phyloP scores from a whole-genome alignment of 2,888 invertebrate species.

The Colletes collaris region DNA sequence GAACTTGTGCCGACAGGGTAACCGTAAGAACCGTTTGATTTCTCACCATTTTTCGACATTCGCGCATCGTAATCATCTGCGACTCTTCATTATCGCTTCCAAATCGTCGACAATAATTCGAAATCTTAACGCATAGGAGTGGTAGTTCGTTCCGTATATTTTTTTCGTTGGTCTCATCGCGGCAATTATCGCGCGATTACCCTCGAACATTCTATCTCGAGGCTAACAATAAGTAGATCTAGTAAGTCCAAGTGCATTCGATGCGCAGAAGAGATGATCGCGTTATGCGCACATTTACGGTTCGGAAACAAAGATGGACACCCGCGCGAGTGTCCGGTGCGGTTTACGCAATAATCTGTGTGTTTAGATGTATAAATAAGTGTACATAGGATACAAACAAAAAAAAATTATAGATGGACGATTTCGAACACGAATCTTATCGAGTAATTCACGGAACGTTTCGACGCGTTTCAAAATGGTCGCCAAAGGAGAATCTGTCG shows the following conservation, averaged over 20 bases:
- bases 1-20: no score
- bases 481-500: no score
- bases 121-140: slow-evolving; percentile 22
- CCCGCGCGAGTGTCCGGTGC: slow-evolving; percentile 6
- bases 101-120: slow-evolving; percentile 43
- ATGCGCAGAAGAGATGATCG: background rate
- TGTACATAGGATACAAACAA: slow-evolving; percentile 12
- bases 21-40: background rate
- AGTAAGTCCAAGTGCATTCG: background rate
- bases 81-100: background rate
- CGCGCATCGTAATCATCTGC: background rate
- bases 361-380: slow-evolving; percentile 38
- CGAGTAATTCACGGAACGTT: no score
- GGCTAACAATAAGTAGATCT: slow-evolving; percentile 11
- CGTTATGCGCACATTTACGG: background rate
- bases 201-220: background rate
- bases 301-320: background rate
- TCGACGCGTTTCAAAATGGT: background rate
- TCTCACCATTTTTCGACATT: background rate
- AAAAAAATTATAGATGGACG: background rate
- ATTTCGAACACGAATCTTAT: background rate
- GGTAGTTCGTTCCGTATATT: background rate
- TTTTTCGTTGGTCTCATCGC: background rate
- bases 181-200: slow-evolving; percentile 1
- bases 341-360: slow-evolving; percentile 42